Percentiles rank a stretch among this genome's conserved stretches.
These are phyloP conservation scores for Buceros bicornis DNA, from an alignment of 2,797 vertebrate genomes.

Conservation along the genomic window DNA sequence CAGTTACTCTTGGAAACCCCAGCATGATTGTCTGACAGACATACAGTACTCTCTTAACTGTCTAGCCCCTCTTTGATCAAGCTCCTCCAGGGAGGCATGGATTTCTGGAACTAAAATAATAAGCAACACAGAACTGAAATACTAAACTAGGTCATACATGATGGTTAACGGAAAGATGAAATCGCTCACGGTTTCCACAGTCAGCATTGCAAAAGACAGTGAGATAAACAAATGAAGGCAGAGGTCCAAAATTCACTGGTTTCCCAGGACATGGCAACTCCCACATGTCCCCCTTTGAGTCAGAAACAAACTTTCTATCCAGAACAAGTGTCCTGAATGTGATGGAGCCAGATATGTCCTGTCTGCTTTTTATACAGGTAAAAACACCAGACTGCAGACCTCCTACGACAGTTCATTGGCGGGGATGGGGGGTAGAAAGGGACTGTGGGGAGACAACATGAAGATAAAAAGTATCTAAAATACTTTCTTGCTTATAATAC, in stretches of 20 bases:
- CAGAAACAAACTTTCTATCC: not conserved
- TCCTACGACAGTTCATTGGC: not conserved
- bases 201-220: not conserved
- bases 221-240: not conserved
- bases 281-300: not conserved
- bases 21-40: not conserved
- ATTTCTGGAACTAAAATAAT: not conserved
- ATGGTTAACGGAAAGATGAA: slow-evolving; percentile 3
- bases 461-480: not conserved
- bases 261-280: not conserved
- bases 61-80: not conserved
- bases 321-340: not conserved
- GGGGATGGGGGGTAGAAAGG: not conserved
- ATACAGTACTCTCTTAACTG: not conserved
- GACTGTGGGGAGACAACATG: not conserved
- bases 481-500: not conserved
- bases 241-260: not conserved
- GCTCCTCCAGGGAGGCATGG: not conserved
- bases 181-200: not conserved
- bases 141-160: not conserved
- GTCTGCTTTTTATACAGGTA: not conserved
- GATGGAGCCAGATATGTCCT: not conserved
- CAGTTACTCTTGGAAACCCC: not conserved
- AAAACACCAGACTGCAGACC: not conserved
- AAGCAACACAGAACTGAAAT: not conserved